Conservation (phyloP, 2,888 invertebrate genomes). For the Caenorhabditis plicata region DNA sequence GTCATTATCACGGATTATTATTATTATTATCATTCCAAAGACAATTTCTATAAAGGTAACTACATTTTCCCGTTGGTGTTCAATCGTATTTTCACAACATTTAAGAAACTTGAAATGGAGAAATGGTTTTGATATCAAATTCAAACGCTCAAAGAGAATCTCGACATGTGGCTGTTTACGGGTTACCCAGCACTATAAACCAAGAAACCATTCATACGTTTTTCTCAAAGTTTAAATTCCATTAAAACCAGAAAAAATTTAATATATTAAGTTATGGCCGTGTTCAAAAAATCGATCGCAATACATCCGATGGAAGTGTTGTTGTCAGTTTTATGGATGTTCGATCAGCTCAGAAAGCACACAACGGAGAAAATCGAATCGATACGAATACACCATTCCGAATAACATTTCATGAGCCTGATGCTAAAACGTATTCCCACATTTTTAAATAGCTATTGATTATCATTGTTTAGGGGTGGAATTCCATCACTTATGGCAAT, state of each 20-base stretch:
- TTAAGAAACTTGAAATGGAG: slow-evolving; percentile 26
- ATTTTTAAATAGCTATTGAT: neutral
- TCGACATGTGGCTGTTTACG: slow-evolving; percentile 36
- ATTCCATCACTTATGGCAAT: no score
- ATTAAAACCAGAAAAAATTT: slow-evolving; percentile 1
- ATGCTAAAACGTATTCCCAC: slow-evolving; percentile 4
- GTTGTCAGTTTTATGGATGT: slow-evolving; percentile 39
- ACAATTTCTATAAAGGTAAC: no score
- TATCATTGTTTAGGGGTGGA: neutral
- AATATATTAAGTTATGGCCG: slow-evolving; percentile 14
- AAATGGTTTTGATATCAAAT: slow-evolving; percentile 14
- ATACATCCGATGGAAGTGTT: slow-evolving; percentile 7
- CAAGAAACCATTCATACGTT: slow-evolving; percentile 14
- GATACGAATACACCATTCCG: slow-evolving; percentile 10
- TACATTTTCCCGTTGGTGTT: no score
- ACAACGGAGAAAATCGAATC: slow-evolving; percentile 13
- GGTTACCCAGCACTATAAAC: slow-evolving; percentile 13
- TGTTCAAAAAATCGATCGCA: slow-evolving; percentile 18
- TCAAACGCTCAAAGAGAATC: slow-evolving; percentile 22
- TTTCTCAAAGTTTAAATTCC: slow-evolving; percentile 21
- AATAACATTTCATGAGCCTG: slow-evolving; percentile 22
- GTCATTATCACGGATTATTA: no score
- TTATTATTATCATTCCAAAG: no score
- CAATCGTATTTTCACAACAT: no score
- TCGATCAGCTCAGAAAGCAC: slow-evolving; percentile 29